Evolutionary conservation across 2,888 invertebrate species (phyloP), one percentile per base, ranked within the genome.

Genomic region (Pseudococcus jackbeardsleyi): DNA sequence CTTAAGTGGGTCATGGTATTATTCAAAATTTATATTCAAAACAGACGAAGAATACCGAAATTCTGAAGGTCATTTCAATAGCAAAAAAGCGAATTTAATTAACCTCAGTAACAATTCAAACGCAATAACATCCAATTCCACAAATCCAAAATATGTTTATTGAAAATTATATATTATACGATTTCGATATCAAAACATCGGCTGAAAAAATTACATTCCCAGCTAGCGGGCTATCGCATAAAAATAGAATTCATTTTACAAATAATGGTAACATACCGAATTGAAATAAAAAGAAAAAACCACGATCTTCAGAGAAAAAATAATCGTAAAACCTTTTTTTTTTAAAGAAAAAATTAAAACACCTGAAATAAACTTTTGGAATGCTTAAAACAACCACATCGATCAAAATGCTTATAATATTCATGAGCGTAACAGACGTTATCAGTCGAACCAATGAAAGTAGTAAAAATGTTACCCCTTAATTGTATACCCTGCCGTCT

Each of bases 211-310:
- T 8, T 54, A n/a, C n/a, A 54, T 54, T 54, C 54, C 54, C 54
- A 26, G 68, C 68, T 26, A 3, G 68, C 68, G 26, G 11, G 68
- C 26, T 12, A 42, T 77, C 42, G 39, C 19, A 17, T 77, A 42
- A 39, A 39, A 77, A 77, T 42, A 54, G 42, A 39, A 39, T 17
- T 42, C 42, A 77, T 77, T 77, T 39, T 77, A 77, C 77, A 42
- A 77, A 39, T 77, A 77, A 77, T 77, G 77, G 77, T 77, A 77
- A 77, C 77, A 77, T 42, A 77, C 42, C 42, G 77, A 77, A 77
- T 12, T 39, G 77, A 77, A 42, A 72, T 15, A 17, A 77, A 42
- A 77, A 77, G 42, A 77, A 77, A 77, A 77, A 77, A 77, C 0
- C 42, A n/a, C 26, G 33, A 6, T n/a, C 54, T n/a, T n/a, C 54